Conservation (phyloP, 2,797 vertebrate species). For the Pangasius krempfi region DNA sequence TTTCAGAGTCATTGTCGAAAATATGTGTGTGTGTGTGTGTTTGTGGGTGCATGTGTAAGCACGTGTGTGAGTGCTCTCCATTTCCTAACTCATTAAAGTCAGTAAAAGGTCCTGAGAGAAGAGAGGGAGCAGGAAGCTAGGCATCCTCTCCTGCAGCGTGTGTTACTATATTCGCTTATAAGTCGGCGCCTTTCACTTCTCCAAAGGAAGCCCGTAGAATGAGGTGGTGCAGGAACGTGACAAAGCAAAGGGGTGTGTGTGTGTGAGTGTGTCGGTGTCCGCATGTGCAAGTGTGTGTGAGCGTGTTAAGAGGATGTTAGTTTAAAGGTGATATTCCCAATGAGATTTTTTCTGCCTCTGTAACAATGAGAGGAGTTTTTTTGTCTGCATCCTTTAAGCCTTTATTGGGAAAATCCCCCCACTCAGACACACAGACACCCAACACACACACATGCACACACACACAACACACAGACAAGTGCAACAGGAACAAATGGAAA, state of each 20-base stretch:
- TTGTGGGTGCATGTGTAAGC: constrained; percentile 6
- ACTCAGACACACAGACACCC: not conserved
- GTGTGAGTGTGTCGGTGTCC: constrained; percentile 31
- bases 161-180: constrained; percentile 49
- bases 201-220: constrained; percentile 33
- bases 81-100: constrained; percentile 51
- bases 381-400: constrained; percentile 50
- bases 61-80: constrained; percentile 11
- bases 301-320: constrained; percentile 53
- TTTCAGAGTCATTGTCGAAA: not conserved
- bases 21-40: not conserved
- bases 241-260: constrained; percentile 35
- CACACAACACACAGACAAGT: constrained; percentile 9
- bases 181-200: constrained; percentile 44
- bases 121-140: constrained; percentile 30
- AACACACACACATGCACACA: constrained; percentile 17
- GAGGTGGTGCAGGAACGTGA: constrained; percentile 41
- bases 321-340: constrained; percentile 60
- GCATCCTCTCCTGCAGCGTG: constrained; percentile 32
- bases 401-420: constrained; percentile 56
- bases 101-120: constrained; percentile 40
- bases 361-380: constrained; percentile 60
- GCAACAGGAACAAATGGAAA: constrained; percentile 58
- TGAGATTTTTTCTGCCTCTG: constrained; percentile 49
- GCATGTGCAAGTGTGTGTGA: constrained; percentile 35